Percentiles rank a stretch among this genome's conserved stretches.
Evolutionary conservation across 2,888 invertebrate species (phyloP).

Genomic region (Drosophila cracens): DNA sequence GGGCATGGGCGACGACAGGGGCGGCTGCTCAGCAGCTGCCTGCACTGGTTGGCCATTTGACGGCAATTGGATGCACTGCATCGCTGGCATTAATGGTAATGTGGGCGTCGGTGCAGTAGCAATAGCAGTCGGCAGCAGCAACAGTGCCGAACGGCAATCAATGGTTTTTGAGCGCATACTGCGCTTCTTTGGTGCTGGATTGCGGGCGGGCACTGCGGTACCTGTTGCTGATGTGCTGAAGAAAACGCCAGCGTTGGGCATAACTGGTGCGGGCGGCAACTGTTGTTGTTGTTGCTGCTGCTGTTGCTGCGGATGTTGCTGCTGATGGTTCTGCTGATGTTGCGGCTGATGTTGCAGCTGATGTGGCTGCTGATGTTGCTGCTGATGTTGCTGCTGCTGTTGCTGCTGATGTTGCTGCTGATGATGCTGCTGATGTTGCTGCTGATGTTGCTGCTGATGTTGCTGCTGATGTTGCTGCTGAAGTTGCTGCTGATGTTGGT

Average conservation of each 20-base stretch:
- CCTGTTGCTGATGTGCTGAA: constrained; percentile 24
- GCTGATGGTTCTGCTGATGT: background rate
- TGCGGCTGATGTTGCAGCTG: background rate
- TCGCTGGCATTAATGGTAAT: background rate
- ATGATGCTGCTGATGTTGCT: background rate
- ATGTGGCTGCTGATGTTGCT: background rate
- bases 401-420: background rate
- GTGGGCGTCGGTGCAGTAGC: constrained; percentile 2
- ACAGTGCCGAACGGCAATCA: constrained; percentile 68
- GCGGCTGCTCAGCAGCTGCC: constrained; percentile 5
- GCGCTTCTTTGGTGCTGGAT: constrained; percentile 71
- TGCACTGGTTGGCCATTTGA: constrained; percentile 1
- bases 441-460: background rate
- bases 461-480: background rate
- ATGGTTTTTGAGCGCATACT: constrained; percentile 80
- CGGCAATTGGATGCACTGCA: constrained; percentile 11
- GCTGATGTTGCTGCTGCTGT: fast-evolving
- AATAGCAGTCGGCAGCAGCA: constrained; percentile 20
- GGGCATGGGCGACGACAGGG: background rate
- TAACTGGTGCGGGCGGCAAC: constrained; percentile 2
- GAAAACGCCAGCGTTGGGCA: constrained; percentile 8
- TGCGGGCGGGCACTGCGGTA: constrained; percentile 26
- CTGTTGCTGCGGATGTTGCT: background rate
- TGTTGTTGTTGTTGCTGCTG: constrained; percentile 3
- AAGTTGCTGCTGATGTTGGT: background rate